Evolutionary conservation across 2,888 invertebrate genomes (phyloP), one percentile per base, ranked within the genome.

Genomic region (Pemphredon lugubris): DNA sequence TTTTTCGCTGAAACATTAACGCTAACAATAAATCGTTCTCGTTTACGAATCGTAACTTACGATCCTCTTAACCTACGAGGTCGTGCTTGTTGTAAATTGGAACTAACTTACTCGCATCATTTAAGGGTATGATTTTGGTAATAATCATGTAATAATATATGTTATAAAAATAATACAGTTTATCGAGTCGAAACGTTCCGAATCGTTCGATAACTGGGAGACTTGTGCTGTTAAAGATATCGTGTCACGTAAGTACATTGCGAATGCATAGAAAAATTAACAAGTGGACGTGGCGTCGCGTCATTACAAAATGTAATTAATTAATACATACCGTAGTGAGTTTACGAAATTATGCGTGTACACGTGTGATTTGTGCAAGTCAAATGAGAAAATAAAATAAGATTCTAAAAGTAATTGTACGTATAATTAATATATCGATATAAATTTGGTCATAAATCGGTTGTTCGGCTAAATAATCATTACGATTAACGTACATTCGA

Each of bases 121-220:
- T 21, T 2, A 42, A 30, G 45, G 47, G 51, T 13, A 32, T 40
- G 21, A 23, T 21, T 14, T 30, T 21, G n/a, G 14, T 48, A 39
- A 68, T 57, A 6, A 69, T 59, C 16, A 6, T 21, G 11, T 1
- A 20, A 3, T 26, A 40, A 7, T 21, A 2, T 69, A 7, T 21
- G 2, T 69, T 69, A 40, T 70, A 69, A 70, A 70, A 55, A 39
- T 34, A 50, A 70, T 55, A 50, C 30, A 26, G 32, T 55, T 9
- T 70, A 44, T 18, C 59, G 59, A 58, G 40, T 68, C 58, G 57
- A 47, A 26, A 34, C 14, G n/a, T 0, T 26, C 21, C 2, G 6
- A 59, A 54, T 39, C 13, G 30, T 30, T 7, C 4, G 30, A 30
- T n/a, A 37, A 59, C 48, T 23, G 7, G 23, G 39, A 16, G 16